Conservation (phyloP, 2,888 invertebrate species). For the Notocelia uddmanniana region DNA sequence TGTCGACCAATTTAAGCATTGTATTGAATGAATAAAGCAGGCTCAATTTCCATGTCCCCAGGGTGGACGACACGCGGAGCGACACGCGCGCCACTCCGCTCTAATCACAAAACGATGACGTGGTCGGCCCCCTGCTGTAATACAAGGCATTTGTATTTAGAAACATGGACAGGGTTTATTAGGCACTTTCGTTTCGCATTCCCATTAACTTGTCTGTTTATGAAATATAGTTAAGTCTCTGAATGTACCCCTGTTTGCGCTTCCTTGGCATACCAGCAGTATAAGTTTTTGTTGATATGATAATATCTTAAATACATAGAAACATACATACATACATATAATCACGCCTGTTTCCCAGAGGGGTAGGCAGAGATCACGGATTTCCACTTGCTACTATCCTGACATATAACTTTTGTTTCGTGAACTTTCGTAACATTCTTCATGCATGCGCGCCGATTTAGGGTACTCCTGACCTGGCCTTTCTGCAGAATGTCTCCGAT, state of each 20-base stretch:
- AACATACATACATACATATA: too few relatives aligned
- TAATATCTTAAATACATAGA: too few relatives aligned
- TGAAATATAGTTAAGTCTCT: neutral
- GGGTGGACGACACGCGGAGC: neutral
- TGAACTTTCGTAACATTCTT: too few relatives aligned
- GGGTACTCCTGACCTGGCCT: too few relatives aligned
- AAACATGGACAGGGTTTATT: neutral
- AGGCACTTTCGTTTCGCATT: neutral
- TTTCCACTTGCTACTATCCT: too few relatives aligned
- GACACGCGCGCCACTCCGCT: constrained; percentile 11
- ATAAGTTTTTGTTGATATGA: too few relatives aligned
- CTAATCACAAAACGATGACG: constrained; percentile 13
- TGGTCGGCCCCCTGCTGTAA: neutral
- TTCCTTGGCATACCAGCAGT: too few relatives aligned
- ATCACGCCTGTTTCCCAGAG: too few relatives aligned
- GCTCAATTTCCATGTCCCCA: neutral
- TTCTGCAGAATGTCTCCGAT: too few relatives aligned
- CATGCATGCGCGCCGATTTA: too few relatives aligned
- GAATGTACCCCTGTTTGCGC: neutral
- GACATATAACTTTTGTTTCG: too few relatives aligned
- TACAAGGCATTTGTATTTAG: neutral
- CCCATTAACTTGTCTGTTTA: neutral
- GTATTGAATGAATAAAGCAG: neutral
- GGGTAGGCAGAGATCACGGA: too few relatives aligned
- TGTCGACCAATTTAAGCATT: neutral